Evolutionary conservation across 1,140 invertebrate species (phyloP), one percentile per base, ranked within the genome.

Genomic region (Sarcophaga peregrina): DNA sequence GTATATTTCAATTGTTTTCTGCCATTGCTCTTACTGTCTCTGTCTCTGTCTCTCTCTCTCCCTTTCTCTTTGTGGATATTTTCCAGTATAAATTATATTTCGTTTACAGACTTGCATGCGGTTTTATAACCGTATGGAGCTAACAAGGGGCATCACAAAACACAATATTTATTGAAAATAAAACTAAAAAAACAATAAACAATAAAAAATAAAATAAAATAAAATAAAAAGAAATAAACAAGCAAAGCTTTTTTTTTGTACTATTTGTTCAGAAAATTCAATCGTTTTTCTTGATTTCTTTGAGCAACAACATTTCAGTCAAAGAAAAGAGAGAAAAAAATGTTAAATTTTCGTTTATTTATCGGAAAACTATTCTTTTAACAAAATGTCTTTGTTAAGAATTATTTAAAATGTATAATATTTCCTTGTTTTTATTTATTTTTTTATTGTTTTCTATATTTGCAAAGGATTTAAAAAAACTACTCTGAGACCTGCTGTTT

Each of bases 71-170:
- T 20, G n/a, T 68, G 17, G 62, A 68, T 68, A 68, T 68, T 68
- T 68, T 78, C 47, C 47, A 78, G 13, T 78, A 47, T 78, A 78
- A 78, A 78, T 52, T 78, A 78, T 78, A 47, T 78, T 78, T 52
- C 75, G 47, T 78, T 78, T 52, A 50, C 47, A 45, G 75, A 50
- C 75, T 50, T 50, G n/a, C 20, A 25, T 52, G 75, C 47, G 47
- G 75, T 50, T 78, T 78, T 68, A 5, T 17, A 17, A 68, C 58
- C 15, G 4, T 25, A 25, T 11, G n/a, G n/a, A 8, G 48, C 50
- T 17, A 15, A 45, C 48, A 15, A 17, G 74, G n/a, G n/a, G 74
- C 15, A 76, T 76, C n/a, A 48, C 74, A 76, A 76, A 76, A 48
- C 15, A 47, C 1, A 2, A 76, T 76, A n/a, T 76, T 76, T 76